Percentiles rank a stretch among this genome's conserved stretches.
phyloP scores from a whole-genome alignment of 2,113 vertebrate genomes.

The Phylloscopus whistleri region DNA sequence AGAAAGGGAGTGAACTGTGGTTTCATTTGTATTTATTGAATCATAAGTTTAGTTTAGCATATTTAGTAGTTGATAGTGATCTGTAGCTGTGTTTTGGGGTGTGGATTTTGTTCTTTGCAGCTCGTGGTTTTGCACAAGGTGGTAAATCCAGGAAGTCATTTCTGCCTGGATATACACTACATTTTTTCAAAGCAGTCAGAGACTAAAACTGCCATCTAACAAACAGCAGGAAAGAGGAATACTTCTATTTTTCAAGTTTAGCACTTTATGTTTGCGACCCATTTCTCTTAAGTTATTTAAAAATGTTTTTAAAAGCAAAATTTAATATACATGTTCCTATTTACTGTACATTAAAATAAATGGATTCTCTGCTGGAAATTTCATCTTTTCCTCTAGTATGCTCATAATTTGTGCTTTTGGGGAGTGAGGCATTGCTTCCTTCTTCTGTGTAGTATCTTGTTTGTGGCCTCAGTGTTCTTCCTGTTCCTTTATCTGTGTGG shows the following conservation, averaged over 20 bases:
- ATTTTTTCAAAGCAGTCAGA: constrained; percentile 16
- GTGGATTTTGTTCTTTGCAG: constrained; percentile 18
- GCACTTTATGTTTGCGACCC: not conserved
- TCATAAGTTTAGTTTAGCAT: not conserved
- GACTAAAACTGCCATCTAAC: constrained; percentile 23
- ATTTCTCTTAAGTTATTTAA: not conserved
- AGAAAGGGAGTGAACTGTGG: constrained; percentile 3
- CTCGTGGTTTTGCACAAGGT: constrained; percentile 22
- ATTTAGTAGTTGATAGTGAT: not conserved
- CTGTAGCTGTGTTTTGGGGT: not conserved
- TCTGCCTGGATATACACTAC: not conserved
- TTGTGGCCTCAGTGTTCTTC: not conserved
- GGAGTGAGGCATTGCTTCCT: not conserved
- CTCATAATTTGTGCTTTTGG: not conserved
- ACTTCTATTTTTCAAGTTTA: not conserved
- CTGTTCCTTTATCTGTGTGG: not conserved
- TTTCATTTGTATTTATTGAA: constrained; percentile 19
- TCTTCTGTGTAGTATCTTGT: not conserved
- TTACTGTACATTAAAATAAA: constrained; percentile 4
- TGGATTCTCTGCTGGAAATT: not conserved
- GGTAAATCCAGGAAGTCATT: constrained; percentile 15
- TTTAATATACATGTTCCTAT: not conserved
- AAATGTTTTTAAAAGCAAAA: not conserved
- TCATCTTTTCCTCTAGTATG: not conserved
- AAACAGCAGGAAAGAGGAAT: not conserved